phyloP scores from a whole-genome alignment of 23 tunicate genomes.

The Styela plicata region DNA sequence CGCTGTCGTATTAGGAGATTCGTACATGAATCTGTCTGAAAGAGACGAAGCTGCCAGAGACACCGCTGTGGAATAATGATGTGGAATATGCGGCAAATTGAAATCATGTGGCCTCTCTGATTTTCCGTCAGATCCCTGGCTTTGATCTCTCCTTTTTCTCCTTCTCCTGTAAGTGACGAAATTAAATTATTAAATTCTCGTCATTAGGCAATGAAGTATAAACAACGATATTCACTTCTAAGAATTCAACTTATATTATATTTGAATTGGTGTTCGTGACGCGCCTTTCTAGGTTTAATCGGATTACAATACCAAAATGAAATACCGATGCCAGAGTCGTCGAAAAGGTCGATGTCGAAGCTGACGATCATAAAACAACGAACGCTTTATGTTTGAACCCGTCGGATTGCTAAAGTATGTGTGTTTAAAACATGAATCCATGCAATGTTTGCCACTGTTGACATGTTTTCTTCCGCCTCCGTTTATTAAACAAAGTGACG shows the following conservation, averaged over 20 bases:
- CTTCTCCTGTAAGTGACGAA: constrained; percentile 28
- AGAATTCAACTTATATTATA: not conserved
- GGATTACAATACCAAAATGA: constrained; percentile 16
- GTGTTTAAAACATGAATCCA: constrained; percentile 8
- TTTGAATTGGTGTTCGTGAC: not conserved
- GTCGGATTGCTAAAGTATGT: not conserved
- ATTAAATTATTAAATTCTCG: not conserved
- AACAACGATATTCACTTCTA: not conserved
- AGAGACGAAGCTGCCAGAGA: constrained; percentile 90
- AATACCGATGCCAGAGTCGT: not conserved
- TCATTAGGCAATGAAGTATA: not conserved
- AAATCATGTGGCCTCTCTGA: constrained; percentile 82
- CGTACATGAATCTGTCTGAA: constrained; percentile 59
- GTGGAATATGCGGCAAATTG: constrained; percentile 95
- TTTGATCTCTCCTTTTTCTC: constrained; percentile 58
- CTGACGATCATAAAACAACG: not conserved
- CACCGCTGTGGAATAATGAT: constrained; percentile 84
- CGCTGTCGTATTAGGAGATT: constrained; percentile 23
- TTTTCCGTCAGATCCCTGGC: constrained; percentile 65
- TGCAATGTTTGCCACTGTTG: constrained; percentile 19
- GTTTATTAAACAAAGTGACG: constrained; percentile 26
- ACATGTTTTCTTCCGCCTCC: constrained; percentile 27
- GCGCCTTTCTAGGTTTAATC: constrained; percentile 4
- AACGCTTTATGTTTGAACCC: not conserved
- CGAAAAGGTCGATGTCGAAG: not conserved